Percentiles rank a stretch among this genome's conserved stretches.
phyloP scores from a whole-genome alignment of 2,797 vertebrate species.

The Sternotherus odoratus region DNA sequence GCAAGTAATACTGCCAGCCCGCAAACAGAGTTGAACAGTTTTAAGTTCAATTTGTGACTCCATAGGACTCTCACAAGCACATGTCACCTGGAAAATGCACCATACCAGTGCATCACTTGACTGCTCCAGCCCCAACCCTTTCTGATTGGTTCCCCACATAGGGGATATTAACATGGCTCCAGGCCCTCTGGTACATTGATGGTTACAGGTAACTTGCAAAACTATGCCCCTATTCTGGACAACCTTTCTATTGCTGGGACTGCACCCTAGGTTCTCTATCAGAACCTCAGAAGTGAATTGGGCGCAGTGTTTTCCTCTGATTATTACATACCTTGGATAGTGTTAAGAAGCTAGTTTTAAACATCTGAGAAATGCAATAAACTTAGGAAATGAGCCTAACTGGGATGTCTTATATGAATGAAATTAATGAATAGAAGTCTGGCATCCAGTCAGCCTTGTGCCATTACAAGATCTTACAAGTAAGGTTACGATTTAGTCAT shows the following conservation, averaged over 20 bases:
- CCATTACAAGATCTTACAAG: background rate
- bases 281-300: background rate
- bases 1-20: too few relatives aligned
- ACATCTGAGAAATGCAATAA: conserved; percentile 10
- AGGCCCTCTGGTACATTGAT: background rate
- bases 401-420: background rate
- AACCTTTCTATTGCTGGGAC: background rate
- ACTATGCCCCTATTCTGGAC: background rate
- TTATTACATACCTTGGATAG: background rate
- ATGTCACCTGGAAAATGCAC: background rate
- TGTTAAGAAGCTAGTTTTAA: background rate
- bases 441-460: background rate
- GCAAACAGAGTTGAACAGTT: background rate
- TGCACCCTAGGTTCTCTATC: background rate
- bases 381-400: background rate
- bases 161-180: background rate
- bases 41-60: background rate
- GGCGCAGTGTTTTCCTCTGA: background rate
- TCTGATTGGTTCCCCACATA: background rate
- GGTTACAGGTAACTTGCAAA: background rate
- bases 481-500: too few relatives aligned
- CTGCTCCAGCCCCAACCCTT: background rate
- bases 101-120: background rate
- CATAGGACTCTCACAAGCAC: background rate
- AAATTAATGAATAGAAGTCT: background rate